phyloP scores from a whole-genome alignment of 2,113 vertebrate species.

The Rhodinocichla rosea region DNA sequence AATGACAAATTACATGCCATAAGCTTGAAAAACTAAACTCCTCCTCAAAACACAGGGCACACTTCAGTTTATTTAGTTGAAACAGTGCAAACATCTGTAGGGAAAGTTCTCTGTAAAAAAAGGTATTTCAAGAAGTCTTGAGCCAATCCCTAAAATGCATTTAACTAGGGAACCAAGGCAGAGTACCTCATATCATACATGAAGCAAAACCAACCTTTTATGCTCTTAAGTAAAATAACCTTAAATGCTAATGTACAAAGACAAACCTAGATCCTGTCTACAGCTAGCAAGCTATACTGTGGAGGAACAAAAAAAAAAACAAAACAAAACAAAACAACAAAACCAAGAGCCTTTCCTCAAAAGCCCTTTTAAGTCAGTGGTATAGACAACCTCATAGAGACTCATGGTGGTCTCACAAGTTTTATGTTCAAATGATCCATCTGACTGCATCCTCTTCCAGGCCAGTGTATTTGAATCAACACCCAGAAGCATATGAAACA shows the following conservation, averaged over 20 bases:
- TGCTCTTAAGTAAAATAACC: not conserved
- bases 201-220: not conserved
- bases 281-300: not conserved
- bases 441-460: not conserved
- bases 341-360: not conserved
- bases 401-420: accelerated
- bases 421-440: not conserved
- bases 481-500: not conserved
- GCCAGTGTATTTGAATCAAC: not conserved
- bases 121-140: not conserved
- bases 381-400: not conserved
- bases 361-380: not conserved
- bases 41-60: not conserved
- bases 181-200: not conserved
- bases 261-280: not conserved
- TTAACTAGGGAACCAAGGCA: not conserved
- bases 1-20: not conserved
- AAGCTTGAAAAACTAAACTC: not conserved
- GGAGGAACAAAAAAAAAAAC: no score
- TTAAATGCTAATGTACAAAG: not conserved
- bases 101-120: not conserved
- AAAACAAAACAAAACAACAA: not conserved
- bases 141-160: not conserved
- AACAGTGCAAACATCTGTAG: not conserved
- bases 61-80: not conserved